Base-by-base conservation (phyloP, 1,140 invertebrate species). In the Cydia strobilella region DNA sequence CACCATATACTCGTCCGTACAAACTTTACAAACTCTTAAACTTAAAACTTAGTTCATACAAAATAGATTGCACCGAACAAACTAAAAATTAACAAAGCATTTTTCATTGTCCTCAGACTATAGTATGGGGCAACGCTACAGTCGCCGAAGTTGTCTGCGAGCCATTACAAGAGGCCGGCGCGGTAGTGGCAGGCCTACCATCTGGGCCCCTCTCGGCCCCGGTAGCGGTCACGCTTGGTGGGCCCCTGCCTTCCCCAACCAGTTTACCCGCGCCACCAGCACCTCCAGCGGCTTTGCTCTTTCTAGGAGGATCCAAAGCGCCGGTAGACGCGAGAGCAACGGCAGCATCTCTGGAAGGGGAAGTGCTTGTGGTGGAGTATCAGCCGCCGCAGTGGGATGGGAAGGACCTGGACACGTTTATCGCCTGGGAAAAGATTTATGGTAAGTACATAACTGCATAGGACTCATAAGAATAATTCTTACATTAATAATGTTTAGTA, bases 291-390 rank as follows among this genome's bases (percentile, higher is more conserved):
- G 94, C 94, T 10, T 83, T 95, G 39, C 85, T 96, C 2, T 93
- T 95, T 74, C 93, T 96, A 27, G 95, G 95, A 23, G 95, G 95
- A 7, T 95, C 95, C 2, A 94, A 94, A 81, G 94, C 95, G 62
- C 94, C 94, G 59, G 94, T 95, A 20, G 94, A 95, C 79, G 93
- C 94, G 0, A 92, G 94, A 27, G 94, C 95, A 4, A 93, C 94
- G 42, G 94, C 94, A 7, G 83, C 90, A 18, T 90, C 94, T 0
- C 83, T 95, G 72, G 94, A 95, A 79, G 94, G 94, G 3, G 95
- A 95, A 83, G 93, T 95, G 2, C 80, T 95, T n/a, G 91, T 95
- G 13, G 92, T 95, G 72, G 94, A 95, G 82, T 94, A 94, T 77
- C 93, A 93, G 72, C 93, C 94, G 0, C 85, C 93, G 23, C 92